Conservation (phyloP, 2,888 invertebrate genomes). For the Helicoverpa assulta region DNA sequence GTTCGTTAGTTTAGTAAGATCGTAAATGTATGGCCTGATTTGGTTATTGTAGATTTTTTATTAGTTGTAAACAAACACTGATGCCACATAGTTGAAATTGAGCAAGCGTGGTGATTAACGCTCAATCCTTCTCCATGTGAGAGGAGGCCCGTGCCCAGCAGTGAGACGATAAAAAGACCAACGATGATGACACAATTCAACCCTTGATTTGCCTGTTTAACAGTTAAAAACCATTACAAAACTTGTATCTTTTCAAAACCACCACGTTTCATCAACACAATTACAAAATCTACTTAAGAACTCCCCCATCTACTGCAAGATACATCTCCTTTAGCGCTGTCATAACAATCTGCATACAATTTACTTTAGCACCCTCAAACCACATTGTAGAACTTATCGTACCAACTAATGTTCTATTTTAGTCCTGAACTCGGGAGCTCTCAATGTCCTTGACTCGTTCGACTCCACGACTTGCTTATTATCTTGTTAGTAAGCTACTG, state of each 20-base stretch:
- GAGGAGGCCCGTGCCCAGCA: too few relatives aligned
- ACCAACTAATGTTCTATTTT: constrained; percentile 26
- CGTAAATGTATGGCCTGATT: constrained; percentile 9
- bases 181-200: too few relatives aligned
- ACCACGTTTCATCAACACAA: neutral
- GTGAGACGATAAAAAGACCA: too few relatives aligned
- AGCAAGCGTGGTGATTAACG: too few relatives aligned
- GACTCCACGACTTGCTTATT: constrained; percentile 25
- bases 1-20: constrained; percentile 21
- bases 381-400: constrained; percentile 8
- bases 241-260: neutral
- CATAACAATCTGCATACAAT: constrained; percentile 32
- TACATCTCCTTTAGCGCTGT: constrained; percentile 7
- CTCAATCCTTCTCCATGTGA: too few relatives aligned
- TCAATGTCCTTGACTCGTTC: constrained; percentile 37
- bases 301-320: neutral
- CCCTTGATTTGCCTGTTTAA: too few relatives aligned
- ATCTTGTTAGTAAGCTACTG: constrained; percentile 57
- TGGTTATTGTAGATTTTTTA: constrained; percentile 2
- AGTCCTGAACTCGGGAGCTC: constrained; percentile 9
- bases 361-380: constrained; percentile 17
- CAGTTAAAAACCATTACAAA: too few relatives aligned
- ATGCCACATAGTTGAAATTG: neutral
- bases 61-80: neutral
- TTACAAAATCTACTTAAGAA: constrained; percentile 1